These are phyloP conservation scores for Brachionus calyciflorus DNA, from an alignment of 1,140 invertebrate species.

Conservation along the genomic window DNA sequence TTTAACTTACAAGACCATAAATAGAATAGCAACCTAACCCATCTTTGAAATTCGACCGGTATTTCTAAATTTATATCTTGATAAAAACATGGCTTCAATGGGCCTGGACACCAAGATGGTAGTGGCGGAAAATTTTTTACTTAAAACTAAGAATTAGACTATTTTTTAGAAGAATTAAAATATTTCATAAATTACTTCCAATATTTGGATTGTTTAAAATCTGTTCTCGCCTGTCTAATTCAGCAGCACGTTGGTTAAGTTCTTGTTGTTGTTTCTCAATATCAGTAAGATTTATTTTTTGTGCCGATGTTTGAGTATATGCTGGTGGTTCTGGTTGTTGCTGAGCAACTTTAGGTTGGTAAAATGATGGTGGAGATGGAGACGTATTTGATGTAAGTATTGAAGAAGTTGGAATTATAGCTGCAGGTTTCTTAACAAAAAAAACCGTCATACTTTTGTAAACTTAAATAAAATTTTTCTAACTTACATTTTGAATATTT, in stretches of 20 bases:
- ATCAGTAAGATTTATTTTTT: constrained; percentile 6
- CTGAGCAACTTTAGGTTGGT: background rate
- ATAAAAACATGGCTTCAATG: constrained; percentile 92
- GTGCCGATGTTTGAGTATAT: background rate
- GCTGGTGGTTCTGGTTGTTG: background rate
- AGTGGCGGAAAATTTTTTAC: constrained; percentile 97
- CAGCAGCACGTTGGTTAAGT: constrained; percentile 78
- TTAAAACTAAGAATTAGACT: constrained; percentile 55
- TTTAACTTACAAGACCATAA: constrained; percentile 91
- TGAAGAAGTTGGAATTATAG: constrained; percentile 39
- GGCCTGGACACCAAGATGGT: constrained; percentile 74
- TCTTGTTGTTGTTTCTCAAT: constrained; percentile 59
- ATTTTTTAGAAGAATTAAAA: constrained; percentile 46
- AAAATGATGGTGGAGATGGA: background rate
- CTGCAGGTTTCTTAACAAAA: constrained; percentile 55
- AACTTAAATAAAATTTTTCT: background rate
- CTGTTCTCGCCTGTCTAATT: constrained; percentile 81
- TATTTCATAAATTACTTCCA: constrained; percentile 62
- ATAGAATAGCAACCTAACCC: constrained; percentile 89
- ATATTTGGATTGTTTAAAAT: constrained; percentile 73
- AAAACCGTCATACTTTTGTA: constrained; percentile 2
- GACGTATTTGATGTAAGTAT: background rate
- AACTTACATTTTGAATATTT: constrained; percentile 1
- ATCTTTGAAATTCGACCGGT: constrained; percentile 89
- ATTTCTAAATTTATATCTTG: constrained; percentile 99